Percentiles rank a stretch among this genome's conserved stretches.
phyloP scores from a whole-genome alignment of 2,888 invertebrate genomes.

The Pyrrhia umbra region DNA sequence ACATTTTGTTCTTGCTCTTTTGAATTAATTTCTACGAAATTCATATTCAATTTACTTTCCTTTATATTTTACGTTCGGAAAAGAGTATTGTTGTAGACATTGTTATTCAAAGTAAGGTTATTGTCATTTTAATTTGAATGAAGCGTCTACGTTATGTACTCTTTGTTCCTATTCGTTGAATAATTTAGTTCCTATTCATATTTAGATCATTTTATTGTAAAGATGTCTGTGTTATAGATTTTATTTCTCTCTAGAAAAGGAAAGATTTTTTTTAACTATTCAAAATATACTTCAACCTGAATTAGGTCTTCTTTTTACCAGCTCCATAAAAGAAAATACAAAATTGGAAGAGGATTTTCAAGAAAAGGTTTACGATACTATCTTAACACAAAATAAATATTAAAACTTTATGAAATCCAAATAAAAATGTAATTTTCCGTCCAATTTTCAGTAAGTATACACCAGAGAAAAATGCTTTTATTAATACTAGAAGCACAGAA shows the following conservation, averaged over 20 bases:
- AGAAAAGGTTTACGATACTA: constrained; percentile 9
- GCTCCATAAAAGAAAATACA: neutral
- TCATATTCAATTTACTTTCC: constrained; percentile 3
- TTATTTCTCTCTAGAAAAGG: constrained; percentile 12
- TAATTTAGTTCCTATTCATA: constrained; percentile 36
- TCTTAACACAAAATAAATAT: constrained; percentile 11
- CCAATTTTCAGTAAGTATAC: constrained; percentile 18
- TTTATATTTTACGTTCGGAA: constrained; percentile 13
- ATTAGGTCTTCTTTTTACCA: neutral
- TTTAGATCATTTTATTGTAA: constrained; percentile 37
- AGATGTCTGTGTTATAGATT: constrained; percentile 5
- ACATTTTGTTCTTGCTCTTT: constrained; percentile 10
- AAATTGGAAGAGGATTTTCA: constrained; percentile 4
- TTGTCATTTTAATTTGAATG: constrained; percentile 45
- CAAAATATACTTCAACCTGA: neutral
- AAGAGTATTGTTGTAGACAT: constrained; percentile 20
- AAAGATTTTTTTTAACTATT: neutral
- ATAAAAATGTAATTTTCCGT: constrained; percentile 21
- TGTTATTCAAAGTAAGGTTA: constrained; percentile 34
- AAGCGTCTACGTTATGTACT: neutral
- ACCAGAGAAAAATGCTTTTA: constrained; percentile 26
- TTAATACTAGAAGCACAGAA: constrained; percentile 17
- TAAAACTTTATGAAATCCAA: constrained; percentile 16
- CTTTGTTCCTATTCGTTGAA: constrained; percentile 37
- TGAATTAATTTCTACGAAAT: constrained; percentile 25